Evolutionary conservation across 2,888 invertebrate genomes (phyloP).

Genomic region (Mesochorus sp.): DNA sequence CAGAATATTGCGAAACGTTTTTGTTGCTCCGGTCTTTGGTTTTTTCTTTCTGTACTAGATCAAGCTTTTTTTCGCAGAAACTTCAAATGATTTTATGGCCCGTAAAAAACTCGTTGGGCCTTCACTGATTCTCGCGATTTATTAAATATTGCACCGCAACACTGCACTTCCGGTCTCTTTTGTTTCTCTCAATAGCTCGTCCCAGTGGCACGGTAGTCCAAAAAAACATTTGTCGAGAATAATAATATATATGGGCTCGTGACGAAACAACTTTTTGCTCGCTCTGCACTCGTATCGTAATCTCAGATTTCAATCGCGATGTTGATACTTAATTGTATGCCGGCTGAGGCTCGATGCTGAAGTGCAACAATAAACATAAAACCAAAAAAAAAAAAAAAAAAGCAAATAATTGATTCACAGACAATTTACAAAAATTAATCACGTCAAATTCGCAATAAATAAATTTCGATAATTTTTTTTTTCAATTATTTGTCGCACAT

Average conservation of each 20-base stretch:
- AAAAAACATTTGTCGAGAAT: no score
- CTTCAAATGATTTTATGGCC: background rate
- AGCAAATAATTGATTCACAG: no score
- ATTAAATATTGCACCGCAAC: conserved; percentile 10
- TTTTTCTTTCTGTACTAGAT: no score
- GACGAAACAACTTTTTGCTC: background rate
- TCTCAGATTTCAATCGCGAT: conserved; percentile 26
- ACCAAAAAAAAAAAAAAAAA: background rate
- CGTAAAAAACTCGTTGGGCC: background rate
- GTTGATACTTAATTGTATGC: background rate
- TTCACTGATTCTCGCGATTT: background rate
- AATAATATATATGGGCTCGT: conserved; percentile 9
- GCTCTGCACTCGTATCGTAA: background rate
- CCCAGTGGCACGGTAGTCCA: conserved; percentile 14
- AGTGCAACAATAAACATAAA: background rate
- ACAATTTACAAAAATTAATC: background rate
- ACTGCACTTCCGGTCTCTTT: conserved; percentile 44
- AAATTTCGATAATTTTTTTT: background rate
- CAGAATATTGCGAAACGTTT: no score
- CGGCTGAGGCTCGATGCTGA: background rate
- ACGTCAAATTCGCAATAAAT: background rate
- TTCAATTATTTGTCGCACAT: background rate
- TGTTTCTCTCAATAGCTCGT: background rate
- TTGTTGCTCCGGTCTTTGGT: no score
- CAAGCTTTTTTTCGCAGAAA: background rate